A percentile compares a stretch with the other conserved stretches of the same genome.
These are phyloP conservation scores for Lycaon pictus DNA, from an alignment of 2,113 vertebrate species.

Conservation along the genomic window DNA sequence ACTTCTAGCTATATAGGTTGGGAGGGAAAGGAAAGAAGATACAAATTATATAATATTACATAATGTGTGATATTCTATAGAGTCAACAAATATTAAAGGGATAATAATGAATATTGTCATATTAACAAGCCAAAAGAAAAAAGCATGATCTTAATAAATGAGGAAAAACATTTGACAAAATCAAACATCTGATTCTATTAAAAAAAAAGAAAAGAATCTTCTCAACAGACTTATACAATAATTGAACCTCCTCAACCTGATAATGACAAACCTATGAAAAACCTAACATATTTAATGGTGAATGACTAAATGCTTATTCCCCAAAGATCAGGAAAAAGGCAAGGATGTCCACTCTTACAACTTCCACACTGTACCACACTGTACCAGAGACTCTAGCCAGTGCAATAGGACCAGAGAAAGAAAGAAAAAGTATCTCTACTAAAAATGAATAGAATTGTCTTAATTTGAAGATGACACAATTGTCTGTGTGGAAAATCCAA, in stretches of 20 bases:
- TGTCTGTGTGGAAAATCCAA: neutral
- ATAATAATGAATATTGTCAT: neutral
- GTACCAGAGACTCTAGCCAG: neutral
- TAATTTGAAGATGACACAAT: neutral
- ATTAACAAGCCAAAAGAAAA: slow-evolving; percentile 12
- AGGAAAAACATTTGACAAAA: slow-evolving; percentile 5
- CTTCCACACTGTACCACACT: neutral
- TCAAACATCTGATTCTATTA: neutral
- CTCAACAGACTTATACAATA: neutral
- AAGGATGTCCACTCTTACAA: neutral
- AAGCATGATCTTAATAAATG: neutral
- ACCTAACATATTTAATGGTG: neutral
- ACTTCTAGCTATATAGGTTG: neutral
- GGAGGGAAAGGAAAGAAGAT: neutral
- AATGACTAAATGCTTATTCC: neutral
- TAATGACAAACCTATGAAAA: neutral
- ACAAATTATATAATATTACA: neutral
- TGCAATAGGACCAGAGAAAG: neutral
- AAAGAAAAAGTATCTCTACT: neutral
- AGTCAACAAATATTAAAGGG: neutral
- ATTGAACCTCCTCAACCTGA: neutral
- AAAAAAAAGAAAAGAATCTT: neutral
- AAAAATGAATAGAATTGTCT: neutral
- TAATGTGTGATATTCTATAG: neutral
- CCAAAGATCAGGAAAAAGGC: neutral